Evolutionary conservation across 1,140 invertebrate species (phyloP).

Genomic region (Pseudobourletiella spinata): DNA sequence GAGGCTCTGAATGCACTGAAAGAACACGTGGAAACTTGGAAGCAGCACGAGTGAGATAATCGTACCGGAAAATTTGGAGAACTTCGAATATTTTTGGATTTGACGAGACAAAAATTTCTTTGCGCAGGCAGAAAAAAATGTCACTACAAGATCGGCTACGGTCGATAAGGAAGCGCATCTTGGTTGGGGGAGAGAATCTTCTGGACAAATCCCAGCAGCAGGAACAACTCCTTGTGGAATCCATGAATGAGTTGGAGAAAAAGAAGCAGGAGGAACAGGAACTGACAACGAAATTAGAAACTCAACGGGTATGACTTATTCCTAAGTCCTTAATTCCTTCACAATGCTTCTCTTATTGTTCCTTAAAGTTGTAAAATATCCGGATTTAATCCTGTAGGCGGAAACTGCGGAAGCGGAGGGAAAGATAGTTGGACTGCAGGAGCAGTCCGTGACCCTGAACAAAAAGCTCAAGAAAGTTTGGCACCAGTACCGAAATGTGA

Average conservation of each 20-base stretch:
- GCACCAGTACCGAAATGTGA: slow-evolving; percentile 66
- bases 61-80: background rate
- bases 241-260: slow-evolving; percentile 79
- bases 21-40: slow-evolving; percentile 43
- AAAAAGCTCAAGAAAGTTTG: slow-evolving; percentile 87
- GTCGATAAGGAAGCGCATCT: slow-evolving; percentile 86
- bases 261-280: slow-evolving; percentile 71
- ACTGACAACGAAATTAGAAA: slow-evolving; percentile 66
- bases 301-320: slow-evolving; percentile 56
- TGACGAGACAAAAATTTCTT: too few species aligned
- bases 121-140: slow-evolving; percentile 35
- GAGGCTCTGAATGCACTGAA: slow-evolving; percentile 46
- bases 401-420: slow-evolving; percentile 94
- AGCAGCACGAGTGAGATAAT: slow-evolving; percentile 23
- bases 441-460: slow-evolving; percentile 82
- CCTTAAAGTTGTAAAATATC: background rate
- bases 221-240: slow-evolving; percentile 78
- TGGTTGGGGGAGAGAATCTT: slow-evolving; percentile 96
- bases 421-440: slow-evolving; percentile 85
- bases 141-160: slow-evolving; percentile 72
- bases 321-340: background rate
- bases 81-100: too few species aligned
- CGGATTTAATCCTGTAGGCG: slow-evolving; percentile 48
- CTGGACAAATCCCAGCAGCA: slow-evolving; percentile 95
- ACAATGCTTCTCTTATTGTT: background rate